Evolutionary conservation across 2,888 invertebrate species (phyloP), one percentile per base, ranked within the genome.

Genomic region (Caenorhabditis sp.): DNA sequence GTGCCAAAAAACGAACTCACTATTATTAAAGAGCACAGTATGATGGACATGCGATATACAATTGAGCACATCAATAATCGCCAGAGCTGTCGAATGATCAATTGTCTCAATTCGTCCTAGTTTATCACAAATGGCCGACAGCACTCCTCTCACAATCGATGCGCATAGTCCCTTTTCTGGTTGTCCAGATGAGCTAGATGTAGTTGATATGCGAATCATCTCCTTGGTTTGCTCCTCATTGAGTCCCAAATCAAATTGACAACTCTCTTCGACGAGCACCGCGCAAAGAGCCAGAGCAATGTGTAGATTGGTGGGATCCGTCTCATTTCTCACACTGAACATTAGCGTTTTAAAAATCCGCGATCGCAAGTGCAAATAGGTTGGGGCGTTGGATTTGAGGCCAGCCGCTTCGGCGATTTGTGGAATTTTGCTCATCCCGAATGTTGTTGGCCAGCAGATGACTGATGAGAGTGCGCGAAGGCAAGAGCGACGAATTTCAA

Each of bases 401-500:
- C 67, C 58, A 1, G 75, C 36, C 1, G 74, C 67, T 25, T 78
- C 77, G 17, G 71, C 49, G 38, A 80, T 67, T 70, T 80, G 82
- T 10, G 82, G 78, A 31, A 82, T 82, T 54, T 74, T 74, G 60
- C 73, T 73, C 73, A 79, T 77, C 43, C 91, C 93, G 88, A 95
- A 97, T 90, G 97, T 96, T 68, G 96, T 91, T 0, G 99, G 97
- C 85, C 97, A 91, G 21, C 94, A 93, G 74, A 97, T 91, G 89
- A 97, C 92, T 1, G 97, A 97, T 79, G 96, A 89, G 25, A 99
- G 90, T 63, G 96, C 91, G 86, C 95, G 93, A 74, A 96, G 95
- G 36, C 95, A 94, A 1, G 97, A 94, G 83, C 94, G 92, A 74
- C 97, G 91, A 70, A 99, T 89, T 86, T 90, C 90, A n/a, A 89